These are phyloP conservation scores for Ptychadena robeensis DNA, from an alignment of 2,797 vertebrate species.

Conservation along the genomic window DNA sequence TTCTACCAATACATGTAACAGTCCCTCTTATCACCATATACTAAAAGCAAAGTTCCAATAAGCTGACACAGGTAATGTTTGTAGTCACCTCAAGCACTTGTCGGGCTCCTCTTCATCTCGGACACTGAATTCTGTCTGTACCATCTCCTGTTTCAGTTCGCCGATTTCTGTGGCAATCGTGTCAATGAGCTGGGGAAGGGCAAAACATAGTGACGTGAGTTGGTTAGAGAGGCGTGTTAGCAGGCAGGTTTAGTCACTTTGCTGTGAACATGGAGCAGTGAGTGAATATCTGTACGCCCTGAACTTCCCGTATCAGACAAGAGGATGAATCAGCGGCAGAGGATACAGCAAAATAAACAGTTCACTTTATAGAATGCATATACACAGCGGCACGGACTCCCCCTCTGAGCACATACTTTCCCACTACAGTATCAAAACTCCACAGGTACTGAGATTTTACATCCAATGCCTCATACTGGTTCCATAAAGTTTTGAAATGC, in stretches of 20 bases:
- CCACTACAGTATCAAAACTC: too few species aligned
- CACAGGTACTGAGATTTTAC: too few species aligned
- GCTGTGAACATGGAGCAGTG: slow-evolving; percentile 40
- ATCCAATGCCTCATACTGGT: too few species aligned
- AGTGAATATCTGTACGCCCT: slow-evolving; percentile 64
- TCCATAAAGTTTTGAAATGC: too few species aligned
- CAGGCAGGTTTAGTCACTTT: slow-evolving; percentile 65
- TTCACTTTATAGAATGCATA: neutral
- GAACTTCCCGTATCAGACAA: slow-evolving; percentile 70
- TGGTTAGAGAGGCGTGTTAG: slow-evolving; percentile 70
- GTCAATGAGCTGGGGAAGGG: slow-evolving; percentile 87
- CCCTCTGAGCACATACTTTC: neutral
- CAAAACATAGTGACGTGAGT: slow-evolving; percentile 74
- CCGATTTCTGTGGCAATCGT: slow-evolving; percentile 90
- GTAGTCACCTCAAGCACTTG: slow-evolving; percentile 78
- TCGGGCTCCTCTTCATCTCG: slow-evolving; percentile 75
- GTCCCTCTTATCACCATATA: too few species aligned
- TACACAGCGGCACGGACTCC: neutral
- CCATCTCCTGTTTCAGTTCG: slow-evolving; percentile 93
- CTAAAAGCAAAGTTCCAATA: neutral
- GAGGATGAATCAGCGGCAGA: slow-evolving; percentile 27
- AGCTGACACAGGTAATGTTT: neutral
- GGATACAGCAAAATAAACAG: slow-evolving; percentile 15
- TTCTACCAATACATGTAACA: too few species aligned
- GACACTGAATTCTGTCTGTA: slow-evolving; percentile 76